These are phyloP conservation scores for Lamellibrachia satsuma DNA, from an alignment of 2,888 invertebrate species.

Conservation along the genomic window DNA sequence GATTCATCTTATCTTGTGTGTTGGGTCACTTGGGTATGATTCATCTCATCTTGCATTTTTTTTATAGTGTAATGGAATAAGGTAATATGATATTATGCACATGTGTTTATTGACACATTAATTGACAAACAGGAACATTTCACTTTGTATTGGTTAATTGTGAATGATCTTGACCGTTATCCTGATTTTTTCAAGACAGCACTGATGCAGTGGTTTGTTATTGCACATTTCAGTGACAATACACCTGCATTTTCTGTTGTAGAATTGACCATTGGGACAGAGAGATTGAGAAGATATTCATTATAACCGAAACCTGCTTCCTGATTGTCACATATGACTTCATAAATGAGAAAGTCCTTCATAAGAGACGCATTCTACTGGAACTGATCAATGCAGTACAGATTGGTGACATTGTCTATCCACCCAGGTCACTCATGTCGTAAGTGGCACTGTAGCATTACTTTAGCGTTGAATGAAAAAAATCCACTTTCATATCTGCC, in stretches of 20 bases:
- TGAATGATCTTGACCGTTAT: background rate
- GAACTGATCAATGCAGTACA: slow-evolving; percentile 77
- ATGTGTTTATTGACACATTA: too few species aligned
- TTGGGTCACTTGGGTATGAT: too few species aligned
- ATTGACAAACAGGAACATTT: too few species aligned
- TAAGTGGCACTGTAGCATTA: slow-evolving; percentile 70
- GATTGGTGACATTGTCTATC: slow-evolving; percentile 83
- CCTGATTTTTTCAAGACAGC: background rate
- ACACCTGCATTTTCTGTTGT: slow-evolving; percentile 37
- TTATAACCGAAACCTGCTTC: slow-evolving; percentile 78
- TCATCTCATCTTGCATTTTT: too few species aligned
- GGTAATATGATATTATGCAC: too few species aligned
- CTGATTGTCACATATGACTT: slow-evolving; percentile 85
- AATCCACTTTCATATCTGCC: background rate
- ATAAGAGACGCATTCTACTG: slow-evolving; percentile 73
- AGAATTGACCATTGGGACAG: slow-evolving; percentile 89
- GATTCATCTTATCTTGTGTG: too few species aligned
- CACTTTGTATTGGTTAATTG: background rate
- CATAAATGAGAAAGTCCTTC: slow-evolving; percentile 76
- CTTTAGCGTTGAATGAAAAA: background rate
- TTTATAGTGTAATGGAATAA: too few species aligned
- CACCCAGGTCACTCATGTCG: slow-evolving; percentile 83
- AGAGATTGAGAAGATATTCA: slow-evolving; percentile 81
- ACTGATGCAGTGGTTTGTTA: background rate
- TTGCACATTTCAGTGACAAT: background rate